Base-by-base conservation (phyloP, 2,113 vertebrate genomes). In the Uropsilus gracilis region DNA sequence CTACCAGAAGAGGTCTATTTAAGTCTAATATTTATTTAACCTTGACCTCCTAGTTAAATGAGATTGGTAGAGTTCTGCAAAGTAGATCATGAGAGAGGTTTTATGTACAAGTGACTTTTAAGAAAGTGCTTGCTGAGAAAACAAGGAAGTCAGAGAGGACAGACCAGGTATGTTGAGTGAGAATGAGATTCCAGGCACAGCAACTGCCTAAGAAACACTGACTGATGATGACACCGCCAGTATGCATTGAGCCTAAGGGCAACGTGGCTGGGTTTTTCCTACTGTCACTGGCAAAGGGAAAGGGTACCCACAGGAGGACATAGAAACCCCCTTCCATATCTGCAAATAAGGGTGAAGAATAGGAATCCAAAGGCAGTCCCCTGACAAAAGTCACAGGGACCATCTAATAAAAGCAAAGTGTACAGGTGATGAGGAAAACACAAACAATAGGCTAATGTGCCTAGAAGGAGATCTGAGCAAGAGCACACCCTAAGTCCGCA, bases 381-480 rank as follows among this genome's bases (percentile, higher is more conserved):
- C 7, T 34, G 14, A 53, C 55, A 61, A 53, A 69, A 26, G 44
- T 18, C 13, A 18, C 34, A 61, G 68, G n/a, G 12, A 2, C 20
- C 22, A n/a, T 1, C 4, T 18, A 28, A 12, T 1, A 39, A 28
- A n/a, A 71, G 6, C 34, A 59, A 34, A 68, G 8, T 26, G 12
- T 4, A 4, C 10, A n/a, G 44, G 75, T 80, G 3, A 5, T 11
- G 11, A 73, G 8, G 8, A 4, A 10, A 28, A 0, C 3, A 3
- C 5, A 30, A 34, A 30, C 5, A 30, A 34, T 26, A 28, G 2
- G 63, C 22, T 5, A 20, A 46, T 20, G 18, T 6, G 53, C 1
- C 4, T 8, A 1, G 5, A 26, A 26, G n/a, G 17, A 26, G 18
- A 28, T 50, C 3, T 50, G 24, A 24, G 17, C 4, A 63, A 24